A percentile compares a stretch with the other conserved stretches of the same genome.
Evolutionary conservation across 2,888 invertebrate species (phyloP).

Genomic region (Ochropacha duplaris): DNA sequence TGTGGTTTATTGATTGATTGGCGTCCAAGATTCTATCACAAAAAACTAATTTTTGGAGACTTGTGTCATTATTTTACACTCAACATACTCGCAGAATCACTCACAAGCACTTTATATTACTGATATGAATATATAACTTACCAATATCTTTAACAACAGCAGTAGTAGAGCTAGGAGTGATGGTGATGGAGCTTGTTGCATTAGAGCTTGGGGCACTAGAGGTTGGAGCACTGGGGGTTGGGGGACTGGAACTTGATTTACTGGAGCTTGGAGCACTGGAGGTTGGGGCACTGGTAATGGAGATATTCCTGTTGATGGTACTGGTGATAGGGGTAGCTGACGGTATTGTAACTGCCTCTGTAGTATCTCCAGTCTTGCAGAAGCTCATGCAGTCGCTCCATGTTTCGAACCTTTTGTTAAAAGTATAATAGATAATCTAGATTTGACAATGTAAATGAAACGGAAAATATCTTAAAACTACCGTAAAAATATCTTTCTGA

Average conservation of each 20-base stretch:
- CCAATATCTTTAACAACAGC: slow-evolving; percentile 85
- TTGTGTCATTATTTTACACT: no score
- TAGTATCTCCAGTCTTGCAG: slow-evolving; percentile 73
- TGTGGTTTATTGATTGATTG: no score
- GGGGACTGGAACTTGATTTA: background rate
- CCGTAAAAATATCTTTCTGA: no score
- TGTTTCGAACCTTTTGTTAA: slow-evolving; percentile 86
- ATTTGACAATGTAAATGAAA: no score
- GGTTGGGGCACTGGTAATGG: background rate
- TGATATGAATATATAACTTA: no score
- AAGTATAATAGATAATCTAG: no score
- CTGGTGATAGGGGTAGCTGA: slow-evolving; percentile 27
- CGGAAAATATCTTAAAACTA: no score
- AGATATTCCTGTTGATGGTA: background rate
- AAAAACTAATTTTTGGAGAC: no score
- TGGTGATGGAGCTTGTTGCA: background rate
- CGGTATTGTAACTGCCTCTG: slow-evolving; percentile 14
- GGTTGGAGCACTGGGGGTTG: background rate
- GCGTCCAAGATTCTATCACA: no score
- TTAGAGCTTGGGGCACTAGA: background rate
- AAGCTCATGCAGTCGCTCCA: slow-evolving; percentile 83
- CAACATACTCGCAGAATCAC: no score
- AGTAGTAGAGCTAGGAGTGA: background rate
- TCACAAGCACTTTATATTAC: no score
- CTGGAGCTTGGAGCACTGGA: background rate